A percentile compares a stretch with the other conserved stretches of the same genome.
These are phyloP conservation scores for Acanthaster planci DNA, from an alignment of 35 echinoderm and acorn worm genomes.

Conservation along the genomic window DNA sequence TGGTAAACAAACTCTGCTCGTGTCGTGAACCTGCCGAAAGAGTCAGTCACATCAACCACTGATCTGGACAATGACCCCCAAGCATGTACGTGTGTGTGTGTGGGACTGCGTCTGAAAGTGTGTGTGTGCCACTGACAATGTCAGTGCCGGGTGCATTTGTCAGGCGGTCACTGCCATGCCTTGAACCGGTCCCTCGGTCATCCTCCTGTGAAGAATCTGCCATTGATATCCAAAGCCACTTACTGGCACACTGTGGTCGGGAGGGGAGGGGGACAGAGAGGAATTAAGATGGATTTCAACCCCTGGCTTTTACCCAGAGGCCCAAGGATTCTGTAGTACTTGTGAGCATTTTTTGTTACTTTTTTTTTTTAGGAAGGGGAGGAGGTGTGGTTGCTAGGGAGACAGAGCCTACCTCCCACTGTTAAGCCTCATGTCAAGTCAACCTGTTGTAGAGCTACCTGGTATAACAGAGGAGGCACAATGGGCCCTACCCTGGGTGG, in stretches of 20 bases:
- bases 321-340: too few relatives aligned
- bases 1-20: background rate
- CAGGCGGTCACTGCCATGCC: constrained; percentile 2
- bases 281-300: too few relatives aligned
- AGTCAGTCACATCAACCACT: constrained; percentile 1
- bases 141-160: background rate
- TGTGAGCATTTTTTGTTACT: too few relatives aligned
- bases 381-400: too few relatives aligned
- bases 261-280: background rate
- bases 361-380: too few relatives aligned
- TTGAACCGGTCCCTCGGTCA: constrained; percentile 1
- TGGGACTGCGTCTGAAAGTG: background rate
- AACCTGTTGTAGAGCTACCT: too few relatives aligned
- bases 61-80: constrained; percentile 14
- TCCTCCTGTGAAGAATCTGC: background rate
- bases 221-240: constrained; percentile 9
- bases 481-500: too few relatives aligned
- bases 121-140: background rate
- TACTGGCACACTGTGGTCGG: background rate
- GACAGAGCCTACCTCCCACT: too few relatives aligned
- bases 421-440: too few relatives aligned
- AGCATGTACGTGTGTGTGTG: too few relatives aligned
- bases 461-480: too few relatives aligned
- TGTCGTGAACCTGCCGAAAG: background rate
- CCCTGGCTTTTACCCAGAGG: too few relatives aligned